phyloP scores from a whole-genome alignment of 2,797 vertebrate species.

The Manis javanica region DNA sequence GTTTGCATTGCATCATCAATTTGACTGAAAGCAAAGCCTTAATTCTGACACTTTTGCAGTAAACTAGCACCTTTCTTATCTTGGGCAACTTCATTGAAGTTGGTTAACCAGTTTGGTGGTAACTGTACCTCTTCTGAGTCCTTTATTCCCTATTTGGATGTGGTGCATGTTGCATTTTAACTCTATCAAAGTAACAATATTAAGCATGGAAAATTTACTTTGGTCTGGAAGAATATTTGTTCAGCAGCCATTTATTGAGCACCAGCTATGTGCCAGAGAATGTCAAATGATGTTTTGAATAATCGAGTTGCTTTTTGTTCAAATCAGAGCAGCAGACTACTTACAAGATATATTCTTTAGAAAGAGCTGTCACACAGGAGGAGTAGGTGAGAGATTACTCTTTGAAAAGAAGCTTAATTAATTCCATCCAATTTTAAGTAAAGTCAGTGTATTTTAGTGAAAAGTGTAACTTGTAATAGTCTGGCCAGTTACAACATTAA shows the following conservation, averaged over 20 bases:
- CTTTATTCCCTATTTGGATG: conserved; percentile 42
- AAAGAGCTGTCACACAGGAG: not conserved
- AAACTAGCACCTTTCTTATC: conserved; percentile 15
- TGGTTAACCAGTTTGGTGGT: conserved; percentile 56
- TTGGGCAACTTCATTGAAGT: conserved; percentile 49
- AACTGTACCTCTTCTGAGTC: not conserved
- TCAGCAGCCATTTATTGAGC: conserved; percentile 36
- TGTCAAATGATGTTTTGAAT: conserved; percentile 34
- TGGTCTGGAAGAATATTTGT: conserved; percentile 43
- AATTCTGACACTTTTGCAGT: conserved; percentile 44
- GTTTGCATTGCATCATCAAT: not conserved
- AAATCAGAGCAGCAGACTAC: conserved; percentile 52
- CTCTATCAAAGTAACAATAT: conserved; percentile 12
- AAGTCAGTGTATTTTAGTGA: conserved; percentile 24
- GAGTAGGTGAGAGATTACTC: conserved; percentile 40
- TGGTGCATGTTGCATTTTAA: conserved; percentile 34
- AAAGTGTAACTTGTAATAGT: conserved; percentile 19
- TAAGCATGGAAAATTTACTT: conserved; percentile 55
- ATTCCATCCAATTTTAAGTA: conserved; percentile 31
- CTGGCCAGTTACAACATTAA: conserved; percentile 5
- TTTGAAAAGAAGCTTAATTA: conserved; percentile 9
- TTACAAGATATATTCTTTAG: conserved; percentile 45
- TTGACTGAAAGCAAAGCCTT: conserved; percentile 39
- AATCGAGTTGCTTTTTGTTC: conserved; percentile 35
- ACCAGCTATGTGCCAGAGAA: conserved; percentile 50